These are phyloP conservation scores for Ephydatia muelleri DNA, from an alignment of 37 sponge, comb jelly and placozoan species.

Conservation along the genomic window DNA sequence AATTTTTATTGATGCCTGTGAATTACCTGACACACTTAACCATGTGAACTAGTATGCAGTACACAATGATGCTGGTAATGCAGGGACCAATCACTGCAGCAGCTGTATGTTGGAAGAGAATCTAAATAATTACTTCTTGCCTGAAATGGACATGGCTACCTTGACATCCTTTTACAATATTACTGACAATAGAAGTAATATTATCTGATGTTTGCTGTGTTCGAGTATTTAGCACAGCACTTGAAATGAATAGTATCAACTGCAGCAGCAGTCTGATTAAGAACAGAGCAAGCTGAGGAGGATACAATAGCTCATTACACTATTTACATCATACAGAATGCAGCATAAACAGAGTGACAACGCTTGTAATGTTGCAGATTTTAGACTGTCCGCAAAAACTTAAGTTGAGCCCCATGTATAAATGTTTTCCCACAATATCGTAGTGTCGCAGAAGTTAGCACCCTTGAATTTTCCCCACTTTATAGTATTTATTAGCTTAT, in stretches of 20 bases:
- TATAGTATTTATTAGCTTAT: neutral
- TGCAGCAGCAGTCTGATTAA: neutral
- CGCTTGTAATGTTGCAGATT: neutral
- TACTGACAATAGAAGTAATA: neutral
- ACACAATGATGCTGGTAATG: neutral
- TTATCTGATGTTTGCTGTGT: neutral
- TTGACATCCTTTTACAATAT: neutral
- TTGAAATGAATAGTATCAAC: neutral
- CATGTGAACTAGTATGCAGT: neutral
- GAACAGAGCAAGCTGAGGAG: neutral
- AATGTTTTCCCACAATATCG: no score
- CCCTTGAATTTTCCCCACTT: no score
- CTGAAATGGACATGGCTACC: no score
- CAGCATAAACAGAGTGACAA: neutral
- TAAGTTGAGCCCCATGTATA: no score
- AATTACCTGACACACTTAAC: neutral
- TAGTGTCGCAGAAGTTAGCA: no score
- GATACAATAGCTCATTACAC: neutral
- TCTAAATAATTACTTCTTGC: neutral
- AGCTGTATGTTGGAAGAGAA: neutral
- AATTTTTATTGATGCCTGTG: no score
- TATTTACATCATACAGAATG: neutral
- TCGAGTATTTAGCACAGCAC: neutral
- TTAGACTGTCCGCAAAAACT: neutral
- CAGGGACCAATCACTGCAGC: neutral